Conservation (phyloP, 2,113 vertebrate species). For the Brachypteracias leptosomus region DNA sequence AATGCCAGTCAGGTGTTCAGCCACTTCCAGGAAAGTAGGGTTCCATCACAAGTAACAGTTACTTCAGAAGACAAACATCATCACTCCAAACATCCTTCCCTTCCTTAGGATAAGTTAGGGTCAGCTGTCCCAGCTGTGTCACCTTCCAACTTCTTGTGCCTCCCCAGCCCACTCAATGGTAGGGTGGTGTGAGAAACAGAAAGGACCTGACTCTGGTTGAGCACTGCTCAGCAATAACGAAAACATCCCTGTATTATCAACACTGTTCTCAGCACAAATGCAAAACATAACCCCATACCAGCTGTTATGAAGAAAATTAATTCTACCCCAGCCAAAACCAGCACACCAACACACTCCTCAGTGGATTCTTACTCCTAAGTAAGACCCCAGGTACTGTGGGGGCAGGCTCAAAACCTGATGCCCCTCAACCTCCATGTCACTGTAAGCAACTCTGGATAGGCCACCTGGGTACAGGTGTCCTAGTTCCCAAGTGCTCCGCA, state of each 20-base stretch:
- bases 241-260: background rate
- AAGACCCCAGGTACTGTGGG: background rate
- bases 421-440: background rate
- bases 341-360: too few species aligned
- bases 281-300: too few species aligned
- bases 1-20: too few species aligned
- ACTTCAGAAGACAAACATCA: too few species aligned
- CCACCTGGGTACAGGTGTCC: background rate
- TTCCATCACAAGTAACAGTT: too few species aligned
- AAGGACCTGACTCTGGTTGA: background rate
- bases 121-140: too few species aligned
- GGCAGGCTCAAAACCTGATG: background rate
- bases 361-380: background rate
- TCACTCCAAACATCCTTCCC: too few species aligned
- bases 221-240: background rate
- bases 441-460: background rate
- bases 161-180: background rate
- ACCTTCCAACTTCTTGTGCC: background rate
- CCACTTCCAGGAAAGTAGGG: too few species aligned
- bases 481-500: background rate
- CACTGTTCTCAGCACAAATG: too few species aligned
- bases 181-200: background rate
- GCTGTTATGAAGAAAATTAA: too few species aligned
- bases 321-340: too few species aligned
- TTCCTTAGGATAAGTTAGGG: too few species aligned